Base-by-base conservation (phyloP, 2,797 vertebrate species). In the Geotria australis region DNA sequence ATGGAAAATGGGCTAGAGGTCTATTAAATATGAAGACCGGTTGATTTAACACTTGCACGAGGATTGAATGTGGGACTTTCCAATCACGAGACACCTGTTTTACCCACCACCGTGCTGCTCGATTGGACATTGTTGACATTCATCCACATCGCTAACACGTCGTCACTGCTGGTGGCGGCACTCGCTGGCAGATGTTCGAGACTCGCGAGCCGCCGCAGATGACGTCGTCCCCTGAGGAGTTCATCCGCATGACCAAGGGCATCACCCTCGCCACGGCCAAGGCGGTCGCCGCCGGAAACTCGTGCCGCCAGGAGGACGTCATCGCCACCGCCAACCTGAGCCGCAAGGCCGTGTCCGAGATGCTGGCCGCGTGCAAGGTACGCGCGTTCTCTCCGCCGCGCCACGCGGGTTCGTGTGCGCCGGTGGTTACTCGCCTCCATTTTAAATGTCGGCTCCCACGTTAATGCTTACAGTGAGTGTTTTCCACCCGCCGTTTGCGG, bases 241-340 rank as follows among this genome's bases (percentile, higher is more conserved):
- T 98, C 61, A 98, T 98, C 63, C 83, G 88, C 60, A 94, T 78
- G 83, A 98, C 86, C 1, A 96, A 94, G 72, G 88, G 88, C 60
- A 98, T 96, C 72, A 96, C 88, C 1, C 78, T 85, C 77, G 89
- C 89, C n/a, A 98, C 89, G 0, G 89, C 89, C 10, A 98, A 98
- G 70, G 89, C 89, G 0, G 89, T 98, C 65, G 89, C 89, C 0
- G 85, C 88, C 46, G 86, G 89, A 62, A 98, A 95, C 71, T 98
- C 88, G 0, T 94, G 89, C 65, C 82, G 85, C 12, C 89, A 94
- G 68, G 89, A 95, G 62, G 89, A 95, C 2, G 74, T 98, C 63
- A 91, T 98, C 0, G 83, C 85, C 61, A 95, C 86, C 0, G 89
- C 89, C 15, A 98, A 95, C 66, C 75, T 95, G 60, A 98, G 89